phyloP scores from a whole-genome alignment of 2,888 invertebrate genomes.

The Strigamia transsilvanica region DNA sequence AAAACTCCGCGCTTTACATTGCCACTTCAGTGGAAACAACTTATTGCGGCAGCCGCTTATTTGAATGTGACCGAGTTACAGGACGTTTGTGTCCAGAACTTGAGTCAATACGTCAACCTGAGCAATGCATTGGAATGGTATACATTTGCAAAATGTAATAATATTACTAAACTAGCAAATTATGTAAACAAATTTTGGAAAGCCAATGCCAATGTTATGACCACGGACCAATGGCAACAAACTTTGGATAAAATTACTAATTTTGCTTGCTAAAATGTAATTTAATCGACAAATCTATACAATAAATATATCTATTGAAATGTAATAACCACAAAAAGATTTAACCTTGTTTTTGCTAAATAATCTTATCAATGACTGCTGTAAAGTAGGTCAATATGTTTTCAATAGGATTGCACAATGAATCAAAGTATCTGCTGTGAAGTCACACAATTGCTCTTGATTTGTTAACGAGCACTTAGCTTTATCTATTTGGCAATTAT shows the following conservation, averaged over 20 bases:
- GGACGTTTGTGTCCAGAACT: neutral
- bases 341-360: too few species aligned
- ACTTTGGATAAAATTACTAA: neutral
- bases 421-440: too few species aligned
- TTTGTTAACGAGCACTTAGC: conserved; percentile 9
- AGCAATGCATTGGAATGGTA: neutral
- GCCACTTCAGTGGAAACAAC: neutral
- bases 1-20: neutral
- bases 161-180: neutral
- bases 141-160: conserved; percentile 13
- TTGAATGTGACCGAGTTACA: neutral
- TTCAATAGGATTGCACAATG: too few species aligned
- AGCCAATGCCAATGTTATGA: neutral
- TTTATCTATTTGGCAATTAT: neutral
- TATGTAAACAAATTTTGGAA: neutral
- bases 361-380: too few species aligned
- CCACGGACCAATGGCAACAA: neutral
- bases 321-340: too few species aligned
- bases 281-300: too few species aligned
- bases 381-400: too few species aligned
- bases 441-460: neutral
- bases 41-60: neutral
- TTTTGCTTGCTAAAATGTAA: too few species aligned
- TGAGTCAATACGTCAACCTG: neutral
- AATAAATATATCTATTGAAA: too few species aligned